A percentile compares a stretch with the other conserved stretches of the same genome.
Conservation (phyloP, 2,888 invertebrate species). For the Philhelius pedissequus region DNA sequence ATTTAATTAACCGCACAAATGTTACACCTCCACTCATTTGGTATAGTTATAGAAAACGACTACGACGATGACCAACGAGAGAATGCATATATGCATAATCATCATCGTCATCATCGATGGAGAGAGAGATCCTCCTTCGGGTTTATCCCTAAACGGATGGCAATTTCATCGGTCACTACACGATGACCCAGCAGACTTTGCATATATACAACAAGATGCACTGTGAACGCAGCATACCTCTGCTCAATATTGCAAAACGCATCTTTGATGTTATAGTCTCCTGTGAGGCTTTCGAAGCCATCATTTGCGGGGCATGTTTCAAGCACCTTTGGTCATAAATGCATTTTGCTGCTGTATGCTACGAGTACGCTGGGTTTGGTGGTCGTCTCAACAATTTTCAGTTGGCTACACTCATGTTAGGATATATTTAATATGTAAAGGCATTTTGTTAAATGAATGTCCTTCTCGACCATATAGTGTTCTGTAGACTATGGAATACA, state of each 20-base stretch:
- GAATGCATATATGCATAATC: conserved; percentile 6
- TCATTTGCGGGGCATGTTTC: conserved; percentile 49
- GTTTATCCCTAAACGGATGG: conserved; percentile 20
- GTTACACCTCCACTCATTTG: conserved; percentile 32
- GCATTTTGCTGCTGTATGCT: background rate
- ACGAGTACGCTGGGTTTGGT: conserved; percentile 1
- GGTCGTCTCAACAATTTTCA: conserved; percentile 55
- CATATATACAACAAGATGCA: conserved; percentile 47
- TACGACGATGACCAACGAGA: too few relatives aligned
- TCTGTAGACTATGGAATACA: conserved; percentile 31
- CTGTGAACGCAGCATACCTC: background rate
- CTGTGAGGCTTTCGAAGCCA: conserved; percentile 10
- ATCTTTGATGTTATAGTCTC: conserved; percentile 55
- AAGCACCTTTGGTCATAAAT: conserved; percentile 60
- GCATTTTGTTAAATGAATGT: conserved; percentile 60
- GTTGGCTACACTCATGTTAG: conserved; percentile 51
- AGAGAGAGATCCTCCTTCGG: background rate
- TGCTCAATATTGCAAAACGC: conserved; percentile 37
- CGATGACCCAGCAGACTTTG: conserved; percentile 27
- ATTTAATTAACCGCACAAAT: conserved; percentile 70
- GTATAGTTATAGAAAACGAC: too few relatives aligned
- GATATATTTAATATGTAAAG: conserved; percentile 59
- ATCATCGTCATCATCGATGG: background rate
- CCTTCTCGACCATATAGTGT: conserved; percentile 36
- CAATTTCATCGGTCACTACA: conserved; percentile 36